Evolutionary conservation across 2,797 vertebrate genomes (phyloP).

Genomic region (Danio jaintianensis): DNA sequence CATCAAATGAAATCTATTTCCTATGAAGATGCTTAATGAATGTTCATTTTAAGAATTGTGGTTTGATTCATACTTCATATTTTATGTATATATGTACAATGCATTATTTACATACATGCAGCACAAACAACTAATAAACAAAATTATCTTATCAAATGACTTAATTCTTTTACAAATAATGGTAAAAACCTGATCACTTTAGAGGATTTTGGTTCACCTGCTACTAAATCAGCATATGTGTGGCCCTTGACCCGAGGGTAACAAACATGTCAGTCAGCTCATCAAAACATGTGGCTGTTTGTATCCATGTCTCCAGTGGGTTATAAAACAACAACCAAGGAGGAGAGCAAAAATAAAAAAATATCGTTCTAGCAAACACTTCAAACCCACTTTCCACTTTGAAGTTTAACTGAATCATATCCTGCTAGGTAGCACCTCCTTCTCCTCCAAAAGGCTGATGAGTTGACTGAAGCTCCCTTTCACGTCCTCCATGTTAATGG

Average conservation of each 20-base stretch:
- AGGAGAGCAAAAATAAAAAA: slow-evolving; percentile 33
- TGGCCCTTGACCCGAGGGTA: slow-evolving; percentile 26
- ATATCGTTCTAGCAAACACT: slow-evolving; percentile 32
- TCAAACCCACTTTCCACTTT: slow-evolving; percentile 55
- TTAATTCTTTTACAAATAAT: slow-evolving; percentile 9
- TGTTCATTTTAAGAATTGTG: neutral
- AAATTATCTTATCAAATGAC: neutral
- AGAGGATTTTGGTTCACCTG: slow-evolving; percentile 32
- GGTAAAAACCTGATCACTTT: slow-evolving; percentile 15
- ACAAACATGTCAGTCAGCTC: slow-evolving; percentile 34
- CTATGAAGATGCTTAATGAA: neutral
- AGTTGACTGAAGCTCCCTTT: slow-evolving; percentile 93
- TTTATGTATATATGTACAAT: neutral
- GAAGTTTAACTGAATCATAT: slow-evolving; percentile 83
- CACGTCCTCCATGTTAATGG: slow-evolving; percentile 89
- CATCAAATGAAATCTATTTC: neutral
- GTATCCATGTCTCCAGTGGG: slow-evolving; percentile 39
- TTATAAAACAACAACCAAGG: slow-evolving; percentile 42
- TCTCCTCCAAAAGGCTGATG: slow-evolving; percentile 93
- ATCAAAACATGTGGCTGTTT: slow-evolving; percentile 36
- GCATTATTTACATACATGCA: neutral
- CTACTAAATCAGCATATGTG: slow-evolving; percentile 36
- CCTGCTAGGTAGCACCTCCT: slow-evolving; percentile 86
- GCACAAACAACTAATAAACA: neutral
- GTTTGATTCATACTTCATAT: neutral